Evolutionary conservation across 2,113 vertebrate species (phyloP).

Genomic region (Pachyramphus minor): DNA sequence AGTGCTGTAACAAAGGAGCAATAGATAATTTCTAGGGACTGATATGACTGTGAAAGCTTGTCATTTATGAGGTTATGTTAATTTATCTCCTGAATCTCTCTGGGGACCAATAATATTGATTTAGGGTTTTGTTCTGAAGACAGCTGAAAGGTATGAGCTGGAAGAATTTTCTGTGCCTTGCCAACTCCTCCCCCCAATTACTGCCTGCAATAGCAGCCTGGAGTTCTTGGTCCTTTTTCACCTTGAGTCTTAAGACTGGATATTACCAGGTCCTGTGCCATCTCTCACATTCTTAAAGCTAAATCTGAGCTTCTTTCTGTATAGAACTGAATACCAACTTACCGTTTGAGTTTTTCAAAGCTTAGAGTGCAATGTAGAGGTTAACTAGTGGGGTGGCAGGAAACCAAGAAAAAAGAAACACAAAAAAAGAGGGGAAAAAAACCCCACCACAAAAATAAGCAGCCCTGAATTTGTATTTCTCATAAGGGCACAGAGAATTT

Average conservation of each 20-base stretch:
- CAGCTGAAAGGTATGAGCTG: neutral
- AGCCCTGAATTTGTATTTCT: neutral
- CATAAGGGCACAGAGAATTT: neutral
- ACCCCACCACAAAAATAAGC: neutral
- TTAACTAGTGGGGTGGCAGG: neutral
- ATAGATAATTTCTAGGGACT: neutral
- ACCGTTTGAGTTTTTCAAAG: neutral
- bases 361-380: neutral
- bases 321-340: neutral
- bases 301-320: neutral
- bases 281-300: neutral
- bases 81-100: constrained; percentile 10
- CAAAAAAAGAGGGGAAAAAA: too few species aligned
- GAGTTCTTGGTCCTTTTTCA: neutral
- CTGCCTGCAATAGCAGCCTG: neutral
- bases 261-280: neutral
- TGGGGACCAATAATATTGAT: constrained; percentile 3
- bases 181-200: neutral
- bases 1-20: neutral
- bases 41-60: neutral
- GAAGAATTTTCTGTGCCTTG: neutral
- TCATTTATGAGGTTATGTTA: neutral
- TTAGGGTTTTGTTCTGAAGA: neutral
- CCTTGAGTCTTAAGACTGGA: neutral
- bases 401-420: neutral